These are phyloP conservation scores for Hyperoodon ampullatus DNA, from an alignment of 2,113 vertebrate species.

Conservation along the genomic window DNA sequence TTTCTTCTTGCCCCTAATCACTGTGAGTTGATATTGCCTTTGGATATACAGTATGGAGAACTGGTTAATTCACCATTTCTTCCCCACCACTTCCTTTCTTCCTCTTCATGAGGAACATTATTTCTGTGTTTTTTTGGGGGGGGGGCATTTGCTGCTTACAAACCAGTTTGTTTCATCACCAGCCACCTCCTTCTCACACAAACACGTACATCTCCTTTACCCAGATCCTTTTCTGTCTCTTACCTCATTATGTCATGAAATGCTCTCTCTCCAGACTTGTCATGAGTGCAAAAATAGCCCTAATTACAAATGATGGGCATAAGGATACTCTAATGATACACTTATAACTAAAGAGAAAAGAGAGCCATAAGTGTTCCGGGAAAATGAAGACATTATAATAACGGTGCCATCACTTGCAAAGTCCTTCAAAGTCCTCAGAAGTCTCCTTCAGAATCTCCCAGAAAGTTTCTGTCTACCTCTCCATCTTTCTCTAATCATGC, in stretches of 20 bases:
- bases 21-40: not conserved
- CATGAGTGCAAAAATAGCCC: conserved; percentile 49
- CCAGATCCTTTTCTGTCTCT: conserved; percentile 37
- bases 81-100: not conserved
- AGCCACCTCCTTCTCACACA: not conserved
- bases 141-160: not conserved
- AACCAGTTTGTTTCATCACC: not conserved
- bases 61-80: not conserved
- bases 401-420: conserved; percentile 23
- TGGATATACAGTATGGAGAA: not conserved
- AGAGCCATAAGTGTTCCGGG: not conserved
- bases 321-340: conserved; percentile 19
- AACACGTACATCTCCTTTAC: not conserved
- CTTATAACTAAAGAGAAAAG: not conserved
- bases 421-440: conserved; percentile 69
- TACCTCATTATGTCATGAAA: conserved; percentile 53
- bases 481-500: conserved; percentile 41
- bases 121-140: not conserved
- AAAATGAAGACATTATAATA: conserved; percentile 52
- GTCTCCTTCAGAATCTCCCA: conserved; percentile 30
- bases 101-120: not conserved
- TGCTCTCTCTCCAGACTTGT: conserved; percentile 12
- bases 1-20: not conserved
- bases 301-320: conserved; percentile 67
- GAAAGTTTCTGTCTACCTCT: conserved; percentile 55